Conservation (phyloP, 2,888 invertebrate species). For the Rosalia funebris region DNA sequence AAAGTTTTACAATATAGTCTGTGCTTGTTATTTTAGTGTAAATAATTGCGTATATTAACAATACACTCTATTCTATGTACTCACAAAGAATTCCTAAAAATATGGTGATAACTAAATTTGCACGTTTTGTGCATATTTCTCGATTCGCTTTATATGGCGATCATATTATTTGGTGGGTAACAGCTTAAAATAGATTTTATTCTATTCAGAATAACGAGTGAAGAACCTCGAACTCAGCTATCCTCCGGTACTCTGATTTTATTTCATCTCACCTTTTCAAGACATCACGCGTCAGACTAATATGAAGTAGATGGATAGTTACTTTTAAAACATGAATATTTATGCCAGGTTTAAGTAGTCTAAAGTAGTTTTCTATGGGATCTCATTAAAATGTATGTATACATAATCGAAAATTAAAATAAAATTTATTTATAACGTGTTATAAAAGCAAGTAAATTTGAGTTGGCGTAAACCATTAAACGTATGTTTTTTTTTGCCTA, state of each 20-base stretch:
- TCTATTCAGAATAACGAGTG: background rate
- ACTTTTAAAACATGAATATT: constrained; percentile 41
- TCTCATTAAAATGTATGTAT: constrained; percentile 42
- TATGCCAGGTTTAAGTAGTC: constrained; percentile 43
- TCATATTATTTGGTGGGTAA: background rate
- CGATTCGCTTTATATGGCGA: background rate
- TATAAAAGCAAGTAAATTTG: too few species aligned
- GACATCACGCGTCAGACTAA: constrained; percentile 37
- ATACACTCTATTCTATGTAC: too few species aligned
- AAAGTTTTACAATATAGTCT: too few species aligned
- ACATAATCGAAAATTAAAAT: too few species aligned
- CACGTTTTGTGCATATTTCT: too few species aligned
- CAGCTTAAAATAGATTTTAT: background rate
- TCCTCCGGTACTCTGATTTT: constrained; percentile 7
- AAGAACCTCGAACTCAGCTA: background rate
- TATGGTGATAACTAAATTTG: background rate
- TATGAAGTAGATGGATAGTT: constrained; percentile 43
- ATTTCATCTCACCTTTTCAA: constrained; percentile 34
- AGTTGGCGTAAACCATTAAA: too few species aligned
- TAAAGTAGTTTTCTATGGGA: constrained; percentile 44
- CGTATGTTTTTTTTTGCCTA: too few species aligned
- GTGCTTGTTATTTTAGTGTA: too few species aligned
- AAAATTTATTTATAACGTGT: too few species aligned
- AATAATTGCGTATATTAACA: too few species aligned
- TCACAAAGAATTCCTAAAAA: too few species aligned